phyloP scores from a whole-genome alignment of 2,888 invertebrate genomes.

The Metalampra italica region DNA sequence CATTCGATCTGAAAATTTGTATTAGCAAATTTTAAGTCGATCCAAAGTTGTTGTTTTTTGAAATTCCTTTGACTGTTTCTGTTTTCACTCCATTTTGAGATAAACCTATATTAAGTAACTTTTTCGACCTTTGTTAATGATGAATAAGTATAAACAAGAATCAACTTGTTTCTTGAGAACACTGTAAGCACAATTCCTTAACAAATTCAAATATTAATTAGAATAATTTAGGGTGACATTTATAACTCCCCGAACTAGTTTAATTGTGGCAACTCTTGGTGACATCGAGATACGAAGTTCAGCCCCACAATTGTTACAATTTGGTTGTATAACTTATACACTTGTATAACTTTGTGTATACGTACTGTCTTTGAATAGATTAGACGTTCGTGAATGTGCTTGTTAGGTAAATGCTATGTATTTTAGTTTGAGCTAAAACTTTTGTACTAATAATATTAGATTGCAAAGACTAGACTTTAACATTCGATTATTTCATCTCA shows the following conservation, averaged over 20 bases:
- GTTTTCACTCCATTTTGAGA: too few relatives aligned
- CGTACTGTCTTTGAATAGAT: constrained; percentile 39
- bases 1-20: constrained; percentile 5
- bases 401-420: constrained; percentile 27
- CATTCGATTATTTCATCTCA: too few relatives aligned
- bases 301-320: constrained; percentile 53
- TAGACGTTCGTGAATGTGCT: constrained; percentile 35
- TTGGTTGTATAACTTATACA: constrained; percentile 45
- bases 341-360: constrained; percentile 37
- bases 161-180: not conserved
- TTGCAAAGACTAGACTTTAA: too few relatives aligned
- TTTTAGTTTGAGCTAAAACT: too few relatives aligned
- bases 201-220: constrained; percentile 12
- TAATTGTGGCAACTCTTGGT: constrained; percentile 46
- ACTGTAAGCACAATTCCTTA: constrained; percentile 1
- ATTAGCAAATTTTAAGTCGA: not conserved
- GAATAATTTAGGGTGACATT: constrained; percentile 6
- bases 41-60: too few relatives aligned
- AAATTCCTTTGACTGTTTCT: too few relatives aligned
- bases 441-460: too few relatives aligned
- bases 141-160: not conserved
- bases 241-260: constrained; percentile 32
- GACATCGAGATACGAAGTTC: constrained; percentile 56
- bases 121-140: too few relatives aligned
- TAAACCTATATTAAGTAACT: too few relatives aligned